These are phyloP conservation scores for Sicus ferrugineus DNA, from an alignment of 2,888 invertebrate genomes.

Conservation along the genomic window DNA sequence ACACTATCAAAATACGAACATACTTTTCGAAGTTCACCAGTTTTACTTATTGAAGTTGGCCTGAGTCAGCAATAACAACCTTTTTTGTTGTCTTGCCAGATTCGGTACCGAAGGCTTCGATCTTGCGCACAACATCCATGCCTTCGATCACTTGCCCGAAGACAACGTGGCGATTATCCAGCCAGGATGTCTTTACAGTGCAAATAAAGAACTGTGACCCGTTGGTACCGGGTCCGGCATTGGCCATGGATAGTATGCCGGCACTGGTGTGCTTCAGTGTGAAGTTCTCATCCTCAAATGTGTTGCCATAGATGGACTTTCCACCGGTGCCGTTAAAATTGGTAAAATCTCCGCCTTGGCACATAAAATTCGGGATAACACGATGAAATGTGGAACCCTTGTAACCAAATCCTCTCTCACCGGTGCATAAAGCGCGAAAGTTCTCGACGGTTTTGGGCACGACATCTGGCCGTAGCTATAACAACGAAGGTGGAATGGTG, in stretches of 20 bases:
- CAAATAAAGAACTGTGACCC: slow-evolving; percentile 97
- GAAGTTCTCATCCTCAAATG: slow-evolving; percentile 97
- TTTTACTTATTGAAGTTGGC: slow-evolving; percentile 56
- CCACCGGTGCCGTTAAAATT: slow-evolving; percentile 94
- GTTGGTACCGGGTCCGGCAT: slow-evolving; percentile 93
- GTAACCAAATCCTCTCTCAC: slow-evolving; percentile 92
- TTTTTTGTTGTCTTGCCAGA: slow-evolving; percentile 83
- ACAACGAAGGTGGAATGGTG: slow-evolving; percentile 45
- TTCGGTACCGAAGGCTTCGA: slow-evolving; percentile 80
- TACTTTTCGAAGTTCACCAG: no score
- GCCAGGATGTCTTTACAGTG: slow-evolving; percentile 88
- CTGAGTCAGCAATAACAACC: slow-evolving; percentile 80
- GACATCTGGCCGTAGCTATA: slow-evolving; percentile 84
- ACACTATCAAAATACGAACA: background rate
- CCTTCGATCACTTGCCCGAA: slow-evolving; percentile 91
- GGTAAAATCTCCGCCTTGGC: slow-evolving; percentile 95
- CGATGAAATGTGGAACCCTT: slow-evolving; percentile 93
- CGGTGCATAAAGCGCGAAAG: slow-evolving; percentile 95
- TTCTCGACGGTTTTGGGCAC: slow-evolving; percentile 96
- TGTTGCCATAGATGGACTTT: slow-evolving; percentile 94
- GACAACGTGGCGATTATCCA: slow-evolving; percentile 91
- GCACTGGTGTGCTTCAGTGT: slow-evolving; percentile 89
- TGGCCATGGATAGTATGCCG: slow-evolving; percentile 94
- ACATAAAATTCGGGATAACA: slow-evolving; percentile 96
- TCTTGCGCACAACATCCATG: slow-evolving; percentile 86